Conservation (phyloP, 2,113 vertebrate genomes). For the Hippocampus comes region DNA sequence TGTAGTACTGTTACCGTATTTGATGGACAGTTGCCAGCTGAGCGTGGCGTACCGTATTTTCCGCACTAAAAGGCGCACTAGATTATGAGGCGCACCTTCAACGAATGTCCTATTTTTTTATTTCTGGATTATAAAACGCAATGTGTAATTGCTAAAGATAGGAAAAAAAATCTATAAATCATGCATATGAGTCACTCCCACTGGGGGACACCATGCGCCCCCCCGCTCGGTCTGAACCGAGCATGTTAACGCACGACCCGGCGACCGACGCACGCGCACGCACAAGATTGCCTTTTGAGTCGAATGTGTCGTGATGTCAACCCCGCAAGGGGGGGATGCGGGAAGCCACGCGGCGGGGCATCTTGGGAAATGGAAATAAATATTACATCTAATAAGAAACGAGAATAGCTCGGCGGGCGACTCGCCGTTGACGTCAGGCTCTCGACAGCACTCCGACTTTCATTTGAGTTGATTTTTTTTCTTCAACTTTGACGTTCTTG, state of each 20-base stretch:
- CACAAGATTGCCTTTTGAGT: background rate
- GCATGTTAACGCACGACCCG: background rate
- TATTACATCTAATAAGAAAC: slow-evolving; percentile 29
- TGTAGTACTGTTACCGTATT: too few relatives aligned
- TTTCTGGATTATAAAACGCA: background rate
- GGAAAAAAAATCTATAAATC: background rate
- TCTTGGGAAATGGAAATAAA: slow-evolving; percentile 30
- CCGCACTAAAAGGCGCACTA: too few relatives aligned
- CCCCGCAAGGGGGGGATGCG: background rate
- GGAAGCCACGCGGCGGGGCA: background rate
- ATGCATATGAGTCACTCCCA: background rate
- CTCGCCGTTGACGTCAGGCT: slow-evolving; percentile 3
- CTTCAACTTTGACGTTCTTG: too few relatives aligned
- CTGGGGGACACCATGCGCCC: background rate
- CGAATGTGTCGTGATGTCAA: slow-evolving; percentile 7
- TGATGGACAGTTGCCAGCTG: too few relatives aligned
- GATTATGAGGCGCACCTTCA: too few relatives aligned
- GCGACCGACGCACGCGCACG: background rate
- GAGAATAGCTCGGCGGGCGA: slow-evolving; percentile 15
- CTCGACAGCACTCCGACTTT: too few relatives aligned
- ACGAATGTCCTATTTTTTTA: too few relatives aligned
- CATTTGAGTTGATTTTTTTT: too few relatives aligned
- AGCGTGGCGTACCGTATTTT: too few relatives aligned
- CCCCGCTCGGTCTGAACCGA: background rate
- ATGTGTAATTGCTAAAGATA: background rate